Evolutionary conservation across 2,888 invertebrate genomes (phyloP).

Genomic region (Agonum fuliginosum): DNA sequence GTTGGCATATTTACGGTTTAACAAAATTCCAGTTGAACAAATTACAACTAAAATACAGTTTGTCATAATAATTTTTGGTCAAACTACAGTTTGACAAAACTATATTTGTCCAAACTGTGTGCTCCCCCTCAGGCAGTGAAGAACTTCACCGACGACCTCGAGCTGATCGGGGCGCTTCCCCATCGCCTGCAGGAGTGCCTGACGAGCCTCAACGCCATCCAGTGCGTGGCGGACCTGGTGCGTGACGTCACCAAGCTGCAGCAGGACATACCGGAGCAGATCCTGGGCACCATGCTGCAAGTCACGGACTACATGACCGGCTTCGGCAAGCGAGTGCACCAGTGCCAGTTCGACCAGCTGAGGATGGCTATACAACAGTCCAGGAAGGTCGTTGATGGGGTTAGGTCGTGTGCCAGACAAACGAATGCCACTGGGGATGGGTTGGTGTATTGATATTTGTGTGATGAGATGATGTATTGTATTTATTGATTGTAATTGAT

Average conservation of each 20-base stretch:
- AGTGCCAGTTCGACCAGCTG: constrained; percentile 28
- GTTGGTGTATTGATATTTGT: not conserved
- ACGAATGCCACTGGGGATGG: not conserved
- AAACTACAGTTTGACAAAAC: too few relatives aligned
- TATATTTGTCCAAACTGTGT: too few relatives aligned
- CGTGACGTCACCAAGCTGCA: constrained; percentile 3
- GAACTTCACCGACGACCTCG: constrained; percentile 28
- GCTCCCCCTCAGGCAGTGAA: too few relatives aligned
- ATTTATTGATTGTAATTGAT: too few relatives aligned
- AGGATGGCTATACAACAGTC: constrained; percentile 9
- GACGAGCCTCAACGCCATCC: not conserved
- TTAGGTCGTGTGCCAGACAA: constrained; percentile 17
- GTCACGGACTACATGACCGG: constrained; percentile 11
- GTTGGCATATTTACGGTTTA: too few relatives aligned
- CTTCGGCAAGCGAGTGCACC: not conserved
- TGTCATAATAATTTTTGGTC: too few relatives aligned
- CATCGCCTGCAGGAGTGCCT: constrained; percentile 7
- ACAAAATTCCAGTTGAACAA: too few relatives aligned
- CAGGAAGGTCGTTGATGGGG: constrained; percentile 12
- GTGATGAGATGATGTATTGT: too few relatives aligned
- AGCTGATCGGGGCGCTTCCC: constrained; percentile 3
- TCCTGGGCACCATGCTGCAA: constrained; percentile 16
- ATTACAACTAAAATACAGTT: too few relatives aligned
- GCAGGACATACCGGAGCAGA: constrained; percentile 35
- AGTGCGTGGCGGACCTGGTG: constrained; percentile 6